phyloP scores from a whole-genome alignment of 2,113 vertebrate species.

The Macaca mulatta region DNA sequence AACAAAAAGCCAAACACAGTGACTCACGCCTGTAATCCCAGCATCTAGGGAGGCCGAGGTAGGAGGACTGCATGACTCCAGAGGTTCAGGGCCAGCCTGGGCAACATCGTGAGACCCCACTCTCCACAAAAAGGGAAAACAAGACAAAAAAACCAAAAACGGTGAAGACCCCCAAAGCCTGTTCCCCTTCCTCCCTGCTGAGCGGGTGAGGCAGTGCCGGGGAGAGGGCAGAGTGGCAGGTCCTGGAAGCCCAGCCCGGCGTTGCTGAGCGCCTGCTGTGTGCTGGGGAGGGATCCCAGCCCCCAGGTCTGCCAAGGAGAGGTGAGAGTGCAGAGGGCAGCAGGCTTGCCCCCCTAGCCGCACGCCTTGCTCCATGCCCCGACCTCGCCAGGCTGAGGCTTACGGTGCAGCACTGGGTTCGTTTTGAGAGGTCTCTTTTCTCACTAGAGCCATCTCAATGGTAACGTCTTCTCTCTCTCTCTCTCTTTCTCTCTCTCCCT shows the following conservation, averaged over 20 bases:
- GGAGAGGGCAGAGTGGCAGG: not conserved
- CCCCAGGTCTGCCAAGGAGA: not conserved
- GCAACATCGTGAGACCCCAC: no score
- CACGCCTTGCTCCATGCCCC: no score
- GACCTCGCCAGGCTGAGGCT: not conserved
- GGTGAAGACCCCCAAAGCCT: not conserved
- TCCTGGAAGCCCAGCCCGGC: not conserved
- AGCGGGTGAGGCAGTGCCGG: not conserved
- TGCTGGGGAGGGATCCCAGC: not conserved
- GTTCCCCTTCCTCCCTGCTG: no score
- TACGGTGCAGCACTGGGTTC: not conserved
- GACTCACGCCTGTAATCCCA: no score
- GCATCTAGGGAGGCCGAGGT: no score
- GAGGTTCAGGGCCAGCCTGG: no score
- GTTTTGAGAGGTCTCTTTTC: not conserved
- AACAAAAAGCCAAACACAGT: no score
- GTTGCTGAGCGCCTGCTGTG: not conserved
- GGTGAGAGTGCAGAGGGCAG: not conserved
- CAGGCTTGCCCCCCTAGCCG: not conserved
- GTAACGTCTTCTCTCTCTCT: fast-evolving
- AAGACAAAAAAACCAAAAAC: no score
- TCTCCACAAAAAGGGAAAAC: no score
- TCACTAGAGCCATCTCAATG: not conserved
- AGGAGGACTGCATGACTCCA: no score
- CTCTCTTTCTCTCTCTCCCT: not conserved